Evolutionary conservation across 2,888 invertebrate species (phyloP), one percentile per base, ranked within the genome.

Genomic region (Xestia c-nigrum): DNA sequence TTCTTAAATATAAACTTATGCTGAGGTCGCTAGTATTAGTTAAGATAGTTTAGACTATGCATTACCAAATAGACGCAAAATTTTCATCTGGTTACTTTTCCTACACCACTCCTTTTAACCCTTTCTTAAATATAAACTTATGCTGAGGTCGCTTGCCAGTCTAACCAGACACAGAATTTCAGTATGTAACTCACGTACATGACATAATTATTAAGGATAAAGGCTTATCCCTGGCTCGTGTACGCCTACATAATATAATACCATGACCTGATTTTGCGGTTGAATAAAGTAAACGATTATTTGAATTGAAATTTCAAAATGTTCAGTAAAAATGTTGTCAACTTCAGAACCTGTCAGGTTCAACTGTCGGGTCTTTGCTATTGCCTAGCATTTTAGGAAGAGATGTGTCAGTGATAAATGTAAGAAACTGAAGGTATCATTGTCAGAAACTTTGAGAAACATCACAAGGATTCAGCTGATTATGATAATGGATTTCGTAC

Each of bases 141-240:
- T 64, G 64, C 43, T 43, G 5, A 40, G n/a, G 46, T 70, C 43
- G 31, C 21, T n/a, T 47, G 19, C 31, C 16, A 70, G 50, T 59
- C 5, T 69, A 66, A 50, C 61, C 46, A 64, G 40, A 57, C 16
- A 38, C 31, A 21, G 12, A 47, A 70, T 6, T 43, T 70, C 38
- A 65, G 59, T 61, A 71, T 61, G 65, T 55, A 31, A 47, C 31
- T 47, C 74, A 78, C 66, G 63, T 78, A 67, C 31, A 14, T 40
- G n/a, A 59, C 65, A 55, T 74, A 85, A 85, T 85, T 82, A 81
- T 69, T 59, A 5, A 14, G 73, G 72, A 65, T 77, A 68, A 67
- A 74, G 69, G 65, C 43, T 70, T 74, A 72, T 64, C 63, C 67
- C 68, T 24, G 21, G 38, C 61, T 38, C 68, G 69, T 74, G 67